Evolutionary conservation across 2,797 vertebrate species (phyloP), one percentile per base, ranked within the genome.

Genomic region (Poecile montanus): DNA sequence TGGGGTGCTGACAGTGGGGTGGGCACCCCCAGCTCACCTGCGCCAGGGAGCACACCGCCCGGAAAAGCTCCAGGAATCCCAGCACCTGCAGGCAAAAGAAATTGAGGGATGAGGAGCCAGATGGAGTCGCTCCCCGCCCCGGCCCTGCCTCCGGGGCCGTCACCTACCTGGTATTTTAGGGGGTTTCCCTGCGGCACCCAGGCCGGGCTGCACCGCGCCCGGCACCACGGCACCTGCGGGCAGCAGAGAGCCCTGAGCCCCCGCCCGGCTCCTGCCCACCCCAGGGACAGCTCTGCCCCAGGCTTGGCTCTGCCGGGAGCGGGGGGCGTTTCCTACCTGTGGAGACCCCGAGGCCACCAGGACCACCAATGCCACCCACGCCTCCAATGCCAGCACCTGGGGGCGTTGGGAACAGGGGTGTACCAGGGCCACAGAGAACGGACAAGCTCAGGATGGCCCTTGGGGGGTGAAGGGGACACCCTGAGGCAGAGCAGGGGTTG

Each of bases 61-160:
- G 99, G 99, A 85, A 98, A 99, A 58, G 98, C 98, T 89, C 99
- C 99, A 81, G 99, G 99, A 40, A 99, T 98, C 36, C 99, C 99
- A 85, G 99, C 98, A 92, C 99, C 99, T 99, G 97, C 16, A 11
- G 30, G 61, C 67, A 71, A 88, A 48, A 91, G 66, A 73, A 74
- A 70, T 17, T 15, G 30, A 58, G 36, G 38, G 16, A 36, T 82
- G 34, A 94, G 51, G 11, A 0, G 7, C 26, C 2, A 0, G 22
- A 2, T 2, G 1, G n/a, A 63, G 20, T 11, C 8, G 1, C 17
- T 45, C 70, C 88, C 77, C 50, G 1, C 80, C 62, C 66, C 5
- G 44, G 65, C 53, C 40, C 54, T 23, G 2, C 34, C 57, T 50
- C 11, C 1, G 36, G 77, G 85, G 36, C 36, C 42, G 3, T 8